Base-by-base conservation (phyloP, 2,113 vertebrate genomes). In the Callionymus lyra region DNA sequence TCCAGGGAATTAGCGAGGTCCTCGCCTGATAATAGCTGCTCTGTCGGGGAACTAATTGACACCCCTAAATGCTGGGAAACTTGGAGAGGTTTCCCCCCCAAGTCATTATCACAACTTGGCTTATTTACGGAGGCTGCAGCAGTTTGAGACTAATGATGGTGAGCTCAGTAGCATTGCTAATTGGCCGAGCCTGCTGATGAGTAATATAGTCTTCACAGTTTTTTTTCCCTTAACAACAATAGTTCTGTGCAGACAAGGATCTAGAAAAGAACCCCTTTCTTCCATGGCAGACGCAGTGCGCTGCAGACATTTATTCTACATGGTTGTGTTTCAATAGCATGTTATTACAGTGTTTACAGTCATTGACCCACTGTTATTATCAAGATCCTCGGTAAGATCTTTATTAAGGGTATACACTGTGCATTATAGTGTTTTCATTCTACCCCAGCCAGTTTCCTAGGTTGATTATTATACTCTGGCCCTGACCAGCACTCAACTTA, bases 181-280 rank as follows among this genome's bases (percentile, higher is more conserved):
- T 80, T 80, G 76, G 53, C 71, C 49, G 53, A 74, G 62, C 64
- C 58, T 70, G 61, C 56, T 79, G 70, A 81, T 72, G 69, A 80
- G 54, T 58, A 53, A 68, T 53, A 56, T 47, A 49, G 53, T 54
- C 56, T 67, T 50, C 45, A 11, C 59, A 55, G 56, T 46, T 44
- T 53, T 46, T 44, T 53, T 39, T 49, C 66, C 67, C 21, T 62
- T 76, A 78, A 68, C 41, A 42, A 40, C 64, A 68, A 38, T 38
- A 68, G 68, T 74, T 78, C 84, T 81, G 72, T 60, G 51, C 15
- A 37, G 40, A 52, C 12, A 16, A 53, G 44, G 50, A 33, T 38
- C 56, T 52, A 31, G 46, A 43, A 44, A 39, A 12, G 16, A 13
- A 21, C 45, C 32, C 35, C 34, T 40, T 40, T 15, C 17, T 17